Evolutionary conservation across 2,113 vertebrate genomes (phyloP), one percentile per base, ranked within the genome.

Genomic region (Chaetops frenatus): DNA sequence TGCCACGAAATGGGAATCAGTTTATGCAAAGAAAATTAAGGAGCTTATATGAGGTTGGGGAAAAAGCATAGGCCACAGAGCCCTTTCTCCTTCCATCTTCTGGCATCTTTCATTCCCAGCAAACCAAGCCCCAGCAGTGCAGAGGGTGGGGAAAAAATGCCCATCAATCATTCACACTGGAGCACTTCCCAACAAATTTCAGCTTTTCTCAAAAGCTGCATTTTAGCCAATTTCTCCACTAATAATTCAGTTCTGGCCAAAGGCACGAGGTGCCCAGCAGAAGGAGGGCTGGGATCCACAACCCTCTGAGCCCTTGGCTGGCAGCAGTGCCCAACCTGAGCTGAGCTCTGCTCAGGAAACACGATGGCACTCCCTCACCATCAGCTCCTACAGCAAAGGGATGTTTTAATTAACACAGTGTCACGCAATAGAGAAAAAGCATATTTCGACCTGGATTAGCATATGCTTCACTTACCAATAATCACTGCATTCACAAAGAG

Each of bases 401-500:
- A 91, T 64, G 58, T 35, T 92, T 93, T 85, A 95, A 95, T 95
- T 92, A 96, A 77, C 24, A 8, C 70, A 18, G 62, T 70, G 82
- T 81, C 90, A 95, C 40, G 58, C 76, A 81, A 93, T 1, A 22
- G 80, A 92, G 65, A 33, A 93, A 95, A 93, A 96, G 70, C 92
- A 92, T 88, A 92, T 81, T 96, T 94, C 69, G 69, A 90, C 72
- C 76, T 5, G 3, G 84, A 92, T 85, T 81, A 81, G 79, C 90
- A 81, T 94, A 87, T 86, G 93, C 69, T 96, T 86, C 74, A 36
- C 88, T 94, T 83, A 88, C 83, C 83, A 71, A 94, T 91, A 93
- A 81, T 40, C 24, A 2, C 25, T 0, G 0, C 14, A 9, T 38
- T 81, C 78, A 76, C 77, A 61, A 47, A 92, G 87, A 90, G 62